Base-by-base conservation (phyloP, 2,888 invertebrate genomes). In the Acrobasis suavella region DNA sequence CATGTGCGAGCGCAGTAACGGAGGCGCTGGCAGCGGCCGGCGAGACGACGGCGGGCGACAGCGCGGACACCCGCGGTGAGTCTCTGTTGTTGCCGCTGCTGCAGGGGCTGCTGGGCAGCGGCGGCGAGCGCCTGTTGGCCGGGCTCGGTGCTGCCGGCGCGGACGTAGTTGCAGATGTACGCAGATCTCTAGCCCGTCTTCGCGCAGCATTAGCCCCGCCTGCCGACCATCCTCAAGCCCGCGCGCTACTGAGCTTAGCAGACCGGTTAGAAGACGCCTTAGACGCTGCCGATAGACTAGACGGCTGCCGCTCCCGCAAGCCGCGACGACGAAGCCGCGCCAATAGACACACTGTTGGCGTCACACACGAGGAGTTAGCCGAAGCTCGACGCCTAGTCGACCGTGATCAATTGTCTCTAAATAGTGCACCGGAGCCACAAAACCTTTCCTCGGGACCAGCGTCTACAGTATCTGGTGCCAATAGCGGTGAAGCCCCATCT, bases 291-390 rank as follows among this genome's bases (percentile, higher is more conserved):
- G 85, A 87, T 75, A 72, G 87, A 1, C 81, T 89, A 38, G 88
- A 91, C 70, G 87, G 87, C 66, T 86, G 86, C 75, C 82, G 81
- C 64, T 14, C 46, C 46, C 82, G 91, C 62, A 83, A 83, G 9
- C 83, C 92, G 2, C 89, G 95, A 37, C 93, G 94, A 66, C 93
- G 95, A 63, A 93, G 93, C 68, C 93, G 96, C 39, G 94, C 95
- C 66, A 94, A 94, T 56, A 89, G 97, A 0, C 96, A 97, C 82
- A 97, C 97, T 0, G 96, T 97, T 22, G 97, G 96, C 56, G 97
- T 97, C 16, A 96, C 96, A 50, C 94, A 94, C 54, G 96, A 96
- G 79, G 97, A 97, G 76, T 85, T 97, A 37, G 96, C 95, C 2
- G 95, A 95, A 73, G 97, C 97, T 0, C 93, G 97, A 55, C 94